Percentiles rank a stretch among this genome's conserved stretches.
phyloP scores from a whole-genome alignment of 2,888 invertebrate genomes.

The Nephrocerus scutellatus region DNA sequence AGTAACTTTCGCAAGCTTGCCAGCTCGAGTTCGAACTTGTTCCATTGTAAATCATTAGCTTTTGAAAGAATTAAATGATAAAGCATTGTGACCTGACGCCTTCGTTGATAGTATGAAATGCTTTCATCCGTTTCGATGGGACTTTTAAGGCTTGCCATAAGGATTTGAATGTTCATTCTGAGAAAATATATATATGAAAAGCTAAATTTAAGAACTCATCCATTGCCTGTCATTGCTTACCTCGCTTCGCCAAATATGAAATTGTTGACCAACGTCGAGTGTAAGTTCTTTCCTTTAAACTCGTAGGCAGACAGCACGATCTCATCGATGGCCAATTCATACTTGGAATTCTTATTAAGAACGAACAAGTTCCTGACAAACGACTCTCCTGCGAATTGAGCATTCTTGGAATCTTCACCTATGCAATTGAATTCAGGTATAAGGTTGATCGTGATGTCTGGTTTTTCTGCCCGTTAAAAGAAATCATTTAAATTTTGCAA shows the following conservation, averaged over 20 bases:
- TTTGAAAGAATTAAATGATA: constrained; percentile 32
- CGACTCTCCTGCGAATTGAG: constrained; percentile 30
- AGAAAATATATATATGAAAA: background rate
- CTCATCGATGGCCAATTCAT: constrained; percentile 19
- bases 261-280: constrained; percentile 21
- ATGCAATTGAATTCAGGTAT: constrained; percentile 40
- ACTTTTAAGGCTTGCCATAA: constrained; percentile 29
- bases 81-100: constrained; percentile 36
- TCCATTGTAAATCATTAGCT: constrained; percentile 19
- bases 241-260: constrained; percentile 36
- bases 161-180: constrained; percentile 39
- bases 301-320: constrained; percentile 28
- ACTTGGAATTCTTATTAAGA: constrained; percentile 10
- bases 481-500: background rate
- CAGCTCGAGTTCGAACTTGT: constrained; percentile 20
- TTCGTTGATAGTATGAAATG: constrained; percentile 23
- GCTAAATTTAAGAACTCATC: background rate
- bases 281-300: constrained; percentile 29
- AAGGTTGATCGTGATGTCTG: constrained; percentile 16
- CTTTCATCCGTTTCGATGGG: constrained; percentile 21
- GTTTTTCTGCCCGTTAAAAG: constrained; percentile 17
- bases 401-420: constrained; percentile 35
- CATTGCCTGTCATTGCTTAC: constrained; percentile 23
- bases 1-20: constrained; percentile 30
- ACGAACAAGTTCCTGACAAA: constrained; percentile 36